These are phyloP conservation scores for Drosophila littoralis DNA, from an alignment of 1,140 invertebrate genomes.

Conservation along the genomic window DNA sequence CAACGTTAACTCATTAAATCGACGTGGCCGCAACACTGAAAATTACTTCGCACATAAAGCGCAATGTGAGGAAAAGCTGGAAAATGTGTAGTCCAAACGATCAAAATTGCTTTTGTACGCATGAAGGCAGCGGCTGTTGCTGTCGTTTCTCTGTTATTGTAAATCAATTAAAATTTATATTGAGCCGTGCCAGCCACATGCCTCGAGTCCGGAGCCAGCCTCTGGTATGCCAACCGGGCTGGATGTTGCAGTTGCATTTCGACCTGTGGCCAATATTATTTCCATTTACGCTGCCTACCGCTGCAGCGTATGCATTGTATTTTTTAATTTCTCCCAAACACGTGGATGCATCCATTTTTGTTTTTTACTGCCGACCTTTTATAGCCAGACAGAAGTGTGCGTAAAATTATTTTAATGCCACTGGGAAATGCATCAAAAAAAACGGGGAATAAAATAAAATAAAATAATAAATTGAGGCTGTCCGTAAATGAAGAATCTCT, in stretches of 20 bases:
- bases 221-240: neutral
- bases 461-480: slow-evolving; percentile 36
- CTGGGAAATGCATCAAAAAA: slow-evolving; percentile 31
- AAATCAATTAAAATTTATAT: slow-evolving; percentile 72
- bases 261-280: slow-evolving; percentile 51
- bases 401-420: slow-evolving; percentile 60
- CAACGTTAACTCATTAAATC: slow-evolving; percentile 52
- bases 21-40: slow-evolving; percentile 50
- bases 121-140: slow-evolving; percentile 5
- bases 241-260: neutral
- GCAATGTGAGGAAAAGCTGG: slow-evolving; percentile 20
- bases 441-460: neutral
- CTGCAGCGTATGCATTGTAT: slow-evolving; percentile 53
- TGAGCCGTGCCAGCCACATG: slow-evolving; percentile 26
- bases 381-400: slow-evolving; percentile 35
- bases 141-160: slow-evolving; percentile 49
- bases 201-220: neutral
- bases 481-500: slow-evolving; percentile 23
- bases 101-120: slow-evolving; percentile 50
- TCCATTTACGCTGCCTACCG: slow-evolving; percentile 53
- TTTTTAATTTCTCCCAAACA: slow-evolving; percentile 51
- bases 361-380: slow-evolving; percentile 32
- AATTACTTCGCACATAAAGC: slow-evolving; percentile 28
- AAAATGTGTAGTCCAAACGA: slow-evolving; percentile 12
- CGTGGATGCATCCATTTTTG: slow-evolving; percentile 3